Evolutionary conservation across 2,113 vertebrate genomes (phyloP).

Genomic region (Leptosomus discolor): DNA sequence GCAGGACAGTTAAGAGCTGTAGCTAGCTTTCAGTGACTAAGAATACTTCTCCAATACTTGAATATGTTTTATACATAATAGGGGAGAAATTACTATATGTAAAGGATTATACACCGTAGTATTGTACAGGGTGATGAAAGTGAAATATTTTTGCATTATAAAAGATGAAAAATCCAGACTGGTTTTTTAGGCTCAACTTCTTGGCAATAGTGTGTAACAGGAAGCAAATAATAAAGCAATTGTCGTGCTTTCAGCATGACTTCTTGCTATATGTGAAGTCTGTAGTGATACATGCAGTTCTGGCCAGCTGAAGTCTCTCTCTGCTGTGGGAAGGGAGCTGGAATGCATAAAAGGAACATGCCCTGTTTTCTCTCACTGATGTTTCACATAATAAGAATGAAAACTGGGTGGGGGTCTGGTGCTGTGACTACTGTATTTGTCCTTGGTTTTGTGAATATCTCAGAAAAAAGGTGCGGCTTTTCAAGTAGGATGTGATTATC

Average conservation of each 20-base stretch:
- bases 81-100: not conserved
- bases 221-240: conserved; percentile 5
- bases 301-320: not conserved
- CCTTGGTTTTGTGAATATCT: not conserved
- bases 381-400: not conserved
- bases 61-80: not conserved
- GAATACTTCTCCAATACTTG: not conserved
- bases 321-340: not conserved
- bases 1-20: not conserved
- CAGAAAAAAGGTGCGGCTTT: not conserved
- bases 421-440: not conserved
- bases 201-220: not conserved
- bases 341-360: not conserved
- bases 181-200: not conserved
- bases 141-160: not conserved
- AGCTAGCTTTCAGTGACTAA: conserved; percentile 11
- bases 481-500: not conserved
- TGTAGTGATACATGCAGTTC: not conserved
- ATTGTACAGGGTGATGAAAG: not conserved
- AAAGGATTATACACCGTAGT: not conserved
- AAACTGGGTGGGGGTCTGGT: not conserved
- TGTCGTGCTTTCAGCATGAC: not conserved
- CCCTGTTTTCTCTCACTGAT: not conserved
- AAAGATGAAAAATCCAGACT: not conserved
- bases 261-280: not conserved